Base-by-base conservation (phyloP, 2,113 vertebrate species). In the Notiomystis cincta region DNA sequence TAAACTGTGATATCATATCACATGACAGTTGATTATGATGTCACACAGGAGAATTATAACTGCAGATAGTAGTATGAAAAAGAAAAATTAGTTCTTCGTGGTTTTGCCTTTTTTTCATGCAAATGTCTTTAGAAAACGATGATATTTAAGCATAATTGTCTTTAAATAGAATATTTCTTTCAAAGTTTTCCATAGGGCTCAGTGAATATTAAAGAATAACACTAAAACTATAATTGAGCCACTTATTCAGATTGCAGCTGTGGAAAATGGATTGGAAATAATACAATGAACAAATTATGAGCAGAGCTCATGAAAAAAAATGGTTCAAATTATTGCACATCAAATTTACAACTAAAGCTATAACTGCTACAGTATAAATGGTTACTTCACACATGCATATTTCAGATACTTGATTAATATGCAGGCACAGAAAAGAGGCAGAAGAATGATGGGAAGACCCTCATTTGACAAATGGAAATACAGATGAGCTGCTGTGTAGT, bases 201-300 rank as follows among this genome's bases (percentile, higher is more conserved):
- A 81, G 70, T 65, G 84, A 95, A 87, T 91, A 96, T 96, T 97
- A 85, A 95, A 97, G 91, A 88, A 85, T 89, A 96, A 93, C 56
- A 61, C 76, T 61, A 88, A 88, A 92, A 92, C 89, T 87, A 45
- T 91, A 96, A 96, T 92, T 96, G 94, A 96, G 93, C 35, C 80
- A 94, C 89, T 97, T 96, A 95, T 73, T 96, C 96, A 97, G 75
- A 95, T 66, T 93, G 95, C 93, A 97, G 95, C 94, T 97, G 96
- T 53, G 77, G 87, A 95, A 94, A 95, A 96, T 35, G 82, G 79
- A 90, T 50, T 95, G 89, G 80, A 98, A 97, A 96, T 75, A 93
- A 94, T 90, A 96, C 96, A 96, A 96, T 57, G 61, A 88, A 91
- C 42, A 97, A 97, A 94, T 96, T 81, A 96, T 50, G 54, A 97